These are phyloP conservation scores for Rosalia funebris DNA, from an alignment of 2,888 invertebrate genomes.

Conservation along the genomic window DNA sequence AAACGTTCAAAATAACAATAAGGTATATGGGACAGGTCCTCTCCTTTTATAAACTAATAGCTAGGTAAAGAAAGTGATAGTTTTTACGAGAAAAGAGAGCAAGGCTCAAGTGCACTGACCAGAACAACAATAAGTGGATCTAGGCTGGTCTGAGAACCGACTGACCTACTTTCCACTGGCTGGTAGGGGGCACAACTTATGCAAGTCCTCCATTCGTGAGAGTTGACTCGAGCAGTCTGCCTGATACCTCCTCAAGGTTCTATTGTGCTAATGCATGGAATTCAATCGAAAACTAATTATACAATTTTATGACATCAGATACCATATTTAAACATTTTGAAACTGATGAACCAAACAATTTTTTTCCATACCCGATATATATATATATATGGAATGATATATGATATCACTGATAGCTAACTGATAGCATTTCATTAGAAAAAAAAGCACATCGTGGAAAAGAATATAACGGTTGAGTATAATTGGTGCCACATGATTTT, in stretches of 20 bases:
- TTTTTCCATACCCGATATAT: too few species aligned
- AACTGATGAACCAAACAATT: too few species aligned
- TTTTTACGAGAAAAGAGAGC: constrained; percentile 11
- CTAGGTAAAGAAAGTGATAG: constrained; percentile 12
- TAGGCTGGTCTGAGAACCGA: background rate
- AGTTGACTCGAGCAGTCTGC: background rate
- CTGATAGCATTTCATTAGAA: too few species aligned
- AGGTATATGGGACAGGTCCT: constrained; percentile 56
- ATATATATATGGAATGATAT: too few species aligned
- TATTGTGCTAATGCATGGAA: background rate
- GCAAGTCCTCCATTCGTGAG: background rate
- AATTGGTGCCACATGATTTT: too few species aligned
- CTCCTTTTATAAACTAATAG: constrained; percentile 46
- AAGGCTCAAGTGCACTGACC: constrained; percentile 2
- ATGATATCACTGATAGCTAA: too few species aligned
- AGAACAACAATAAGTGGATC: constrained; percentile 1
- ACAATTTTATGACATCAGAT: too few species aligned
- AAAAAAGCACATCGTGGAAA: too few species aligned
- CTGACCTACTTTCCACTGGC: constrained; percentile 4
- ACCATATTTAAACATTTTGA: too few species aligned
- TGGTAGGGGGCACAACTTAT: background rate
- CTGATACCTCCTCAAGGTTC: constrained; percentile 25
- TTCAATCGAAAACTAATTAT: too few species aligned
- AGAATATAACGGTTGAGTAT: too few species aligned
- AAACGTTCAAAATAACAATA: constrained; percentile 45